Conservation (phyloP, 1,140 invertebrate genomes). For the Danaus melanippus region DNA sequence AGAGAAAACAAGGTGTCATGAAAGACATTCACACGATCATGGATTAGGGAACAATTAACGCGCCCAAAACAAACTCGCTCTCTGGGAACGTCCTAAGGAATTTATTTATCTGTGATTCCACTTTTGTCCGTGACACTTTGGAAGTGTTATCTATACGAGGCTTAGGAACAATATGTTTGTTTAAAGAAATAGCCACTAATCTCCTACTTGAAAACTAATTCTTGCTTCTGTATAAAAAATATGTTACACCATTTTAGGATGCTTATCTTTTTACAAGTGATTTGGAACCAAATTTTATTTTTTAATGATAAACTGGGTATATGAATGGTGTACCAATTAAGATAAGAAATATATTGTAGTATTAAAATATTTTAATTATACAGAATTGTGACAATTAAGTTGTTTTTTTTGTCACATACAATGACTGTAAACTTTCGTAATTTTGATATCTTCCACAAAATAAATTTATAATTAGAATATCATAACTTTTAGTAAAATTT, state of each 20-base stretch:
- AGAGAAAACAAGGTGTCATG: conserved; percentile 38
- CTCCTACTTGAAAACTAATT: conserved; percentile 29
- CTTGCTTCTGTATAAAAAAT: conserved; percentile 28
- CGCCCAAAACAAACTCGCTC: conserved; percentile 36
- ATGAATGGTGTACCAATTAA: conserved; percentile 27
- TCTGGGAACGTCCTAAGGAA: conserved; percentile 38
- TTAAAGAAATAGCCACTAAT: conserved; percentile 30
- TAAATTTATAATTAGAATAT: too few species aligned
- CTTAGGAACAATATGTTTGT: conserved; percentile 33
- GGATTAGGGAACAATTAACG: conserved; percentile 56
- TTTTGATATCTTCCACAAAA: too few species aligned
- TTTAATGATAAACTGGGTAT: conserved; percentile 29
- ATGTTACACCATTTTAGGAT: conserved; percentile 24
- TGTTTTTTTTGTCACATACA: too few species aligned
- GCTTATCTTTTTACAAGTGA: conserved; percentile 32
- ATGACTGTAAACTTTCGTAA: too few species aligned
- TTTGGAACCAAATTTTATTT: conserved; percentile 26
- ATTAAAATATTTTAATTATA: too few species aligned
- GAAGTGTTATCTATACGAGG: conserved; percentile 21
- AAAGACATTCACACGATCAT: conserved; percentile 46
- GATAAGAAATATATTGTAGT: conserved; percentile 24
- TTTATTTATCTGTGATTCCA: conserved; percentile 22
- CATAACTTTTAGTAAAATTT: too few species aligned
- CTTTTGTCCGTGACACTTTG: conserved; percentile 20
- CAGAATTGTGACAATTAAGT: too few species aligned